Evolutionary conservation across 2,113 vertebrate genomes (phyloP).

Genomic region (Tricholaema leucomelas): DNA sequence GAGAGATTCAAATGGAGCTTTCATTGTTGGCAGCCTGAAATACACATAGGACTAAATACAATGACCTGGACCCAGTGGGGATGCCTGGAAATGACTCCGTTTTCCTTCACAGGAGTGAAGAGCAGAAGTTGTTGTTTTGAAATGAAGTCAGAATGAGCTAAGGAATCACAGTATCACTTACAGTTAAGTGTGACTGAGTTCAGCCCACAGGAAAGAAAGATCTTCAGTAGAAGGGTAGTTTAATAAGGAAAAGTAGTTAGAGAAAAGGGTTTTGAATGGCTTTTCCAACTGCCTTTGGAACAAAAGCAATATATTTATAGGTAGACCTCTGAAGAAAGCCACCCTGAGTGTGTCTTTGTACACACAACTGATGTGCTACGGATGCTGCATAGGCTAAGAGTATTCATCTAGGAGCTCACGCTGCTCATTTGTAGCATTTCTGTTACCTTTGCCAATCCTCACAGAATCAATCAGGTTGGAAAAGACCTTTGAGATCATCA

Average conservation of each 20-base stretch:
- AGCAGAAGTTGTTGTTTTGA: neutral
- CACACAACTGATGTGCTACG: neutral
- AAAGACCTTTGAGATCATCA: too few relatives aligned
- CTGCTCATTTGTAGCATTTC: neutral
- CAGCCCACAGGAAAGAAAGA: neutral
- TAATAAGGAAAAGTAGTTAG: neutral
- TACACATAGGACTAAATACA: neutral
- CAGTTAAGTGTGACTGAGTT: fast-evolving
- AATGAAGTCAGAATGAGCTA: neutral
- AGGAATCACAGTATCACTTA: neutral
- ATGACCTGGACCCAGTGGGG: neutral
- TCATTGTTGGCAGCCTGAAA: neutral
- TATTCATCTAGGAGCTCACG: neutral
- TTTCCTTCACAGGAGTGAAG: neutral
- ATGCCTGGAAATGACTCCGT: neutral
- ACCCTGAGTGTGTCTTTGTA: neutral
- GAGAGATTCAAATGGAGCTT: neutral
- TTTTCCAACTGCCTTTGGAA: neutral
- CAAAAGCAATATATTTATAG: neutral
- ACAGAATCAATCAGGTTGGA: too few relatives aligned
- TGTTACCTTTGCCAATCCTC: neutral
- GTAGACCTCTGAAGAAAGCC: neutral
- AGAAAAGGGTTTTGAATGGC: neutral
- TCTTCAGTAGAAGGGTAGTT: neutral
- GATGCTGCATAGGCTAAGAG: neutral